phyloP scores from a whole-genome alignment of 2,113 vertebrate genomes.

The Pedetes capensis region DNA sequence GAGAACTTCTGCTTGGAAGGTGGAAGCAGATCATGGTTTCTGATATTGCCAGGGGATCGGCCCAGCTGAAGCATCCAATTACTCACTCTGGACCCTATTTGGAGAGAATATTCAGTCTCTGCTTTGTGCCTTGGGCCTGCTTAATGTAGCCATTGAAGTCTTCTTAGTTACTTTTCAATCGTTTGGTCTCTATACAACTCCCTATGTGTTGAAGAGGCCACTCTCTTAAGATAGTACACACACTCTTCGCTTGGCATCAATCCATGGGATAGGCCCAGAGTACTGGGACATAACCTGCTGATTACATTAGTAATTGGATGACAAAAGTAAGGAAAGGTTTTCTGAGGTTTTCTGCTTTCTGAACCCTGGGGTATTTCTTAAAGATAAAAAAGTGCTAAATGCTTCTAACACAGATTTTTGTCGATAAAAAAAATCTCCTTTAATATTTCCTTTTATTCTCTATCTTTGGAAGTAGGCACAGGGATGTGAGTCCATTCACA shows the following conservation, averaged over 20 bases:
- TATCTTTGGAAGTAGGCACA: not conserved
- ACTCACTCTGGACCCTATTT: not conserved
- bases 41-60: not conserved
- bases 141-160: not conserved
- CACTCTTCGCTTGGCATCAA: slow-evolving; percentile 12
- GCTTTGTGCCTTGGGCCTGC: not conserved
- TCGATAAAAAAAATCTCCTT: not conserved
- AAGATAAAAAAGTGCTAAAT: not conserved
- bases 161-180: not conserved
- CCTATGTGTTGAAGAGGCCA: not conserved
- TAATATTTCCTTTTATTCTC: slow-evolving; percentile 7
- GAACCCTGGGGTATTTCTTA: not conserved
- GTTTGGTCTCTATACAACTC: not conserved
- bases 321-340: not conserved
- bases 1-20: not conserved
- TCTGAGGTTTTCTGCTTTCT: not conserved
- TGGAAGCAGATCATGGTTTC: not conserved
- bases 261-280: not conserved
- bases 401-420: not conserved
- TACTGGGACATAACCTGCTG: not conserved
- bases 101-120: not conserved
- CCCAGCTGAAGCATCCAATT: not conserved
- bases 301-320: not conserved
- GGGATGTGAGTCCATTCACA: not conserved
- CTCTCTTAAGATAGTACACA: not conserved